These are phyloP conservation scores for Recurvirostra avosetta DNA, from an alignment of 2,113 vertebrate genomes.

Conservation along the genomic window DNA sequence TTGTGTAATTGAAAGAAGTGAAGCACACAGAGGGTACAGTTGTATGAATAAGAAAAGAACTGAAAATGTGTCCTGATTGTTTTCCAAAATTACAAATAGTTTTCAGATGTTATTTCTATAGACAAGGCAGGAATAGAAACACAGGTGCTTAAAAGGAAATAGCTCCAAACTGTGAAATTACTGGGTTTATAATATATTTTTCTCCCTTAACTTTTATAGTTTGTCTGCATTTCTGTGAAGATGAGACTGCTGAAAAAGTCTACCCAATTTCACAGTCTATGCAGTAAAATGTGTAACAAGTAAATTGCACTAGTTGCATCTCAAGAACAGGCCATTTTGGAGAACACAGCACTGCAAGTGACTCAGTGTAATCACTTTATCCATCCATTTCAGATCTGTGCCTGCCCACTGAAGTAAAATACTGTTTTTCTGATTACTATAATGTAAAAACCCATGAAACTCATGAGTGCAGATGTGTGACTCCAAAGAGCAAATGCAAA, in stretches of 20 bases:
- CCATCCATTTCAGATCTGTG: neutral
- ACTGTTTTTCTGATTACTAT: neutral
- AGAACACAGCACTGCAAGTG: neutral
- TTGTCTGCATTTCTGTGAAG: neutral
- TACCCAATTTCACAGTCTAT: neutral
- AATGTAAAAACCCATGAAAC: neutral
- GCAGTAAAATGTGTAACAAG: neutral
- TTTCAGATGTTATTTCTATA: conserved; percentile 63
- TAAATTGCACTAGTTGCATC: neutral
- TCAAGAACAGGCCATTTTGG: neutral
- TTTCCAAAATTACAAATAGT: conserved; percentile 57
- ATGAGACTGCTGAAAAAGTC: neutral
- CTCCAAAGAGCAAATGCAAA: conserved; percentile 13
- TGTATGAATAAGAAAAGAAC: conserved; percentile 61
- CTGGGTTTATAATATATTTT: neutral
- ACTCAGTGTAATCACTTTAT: neutral
- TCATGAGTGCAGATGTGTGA: neutral
- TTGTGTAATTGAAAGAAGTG: conserved; percentile 62
- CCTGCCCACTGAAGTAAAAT: neutral
- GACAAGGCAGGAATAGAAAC: conserved; percentile 29
- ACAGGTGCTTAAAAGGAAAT: conserved; percentile 20
- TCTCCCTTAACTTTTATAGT: neutral
- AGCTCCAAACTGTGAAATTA: neutral
- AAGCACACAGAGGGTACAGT: conserved; percentile 34
- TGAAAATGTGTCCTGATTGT: conserved; percentile 59